phyloP scores from a whole-genome alignment of 2,797 vertebrate species.

The Lacerta bilineata region DNA sequence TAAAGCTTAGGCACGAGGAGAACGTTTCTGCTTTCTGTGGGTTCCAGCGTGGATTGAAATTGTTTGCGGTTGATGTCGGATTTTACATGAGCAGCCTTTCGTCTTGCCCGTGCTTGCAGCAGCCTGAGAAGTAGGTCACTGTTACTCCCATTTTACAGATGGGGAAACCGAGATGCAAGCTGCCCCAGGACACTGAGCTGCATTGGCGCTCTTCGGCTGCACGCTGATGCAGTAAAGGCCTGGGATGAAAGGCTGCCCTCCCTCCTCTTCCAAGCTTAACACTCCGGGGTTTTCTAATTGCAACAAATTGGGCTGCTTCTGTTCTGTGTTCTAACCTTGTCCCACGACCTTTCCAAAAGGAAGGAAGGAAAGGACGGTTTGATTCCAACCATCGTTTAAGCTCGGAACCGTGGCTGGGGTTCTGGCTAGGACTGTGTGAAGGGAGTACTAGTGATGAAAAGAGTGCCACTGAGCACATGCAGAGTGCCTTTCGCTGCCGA shows the following conservation, averaged over 20 bases:
- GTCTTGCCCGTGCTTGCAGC: background rate
- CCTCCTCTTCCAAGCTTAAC: too few relatives aligned
- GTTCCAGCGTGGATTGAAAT: background rate
- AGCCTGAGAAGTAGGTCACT: conserved; percentile 14
- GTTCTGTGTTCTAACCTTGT: too few relatives aligned
- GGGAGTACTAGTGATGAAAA: background rate
- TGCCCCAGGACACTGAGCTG: background rate
- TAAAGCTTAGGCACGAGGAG: background rate
- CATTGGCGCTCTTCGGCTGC: background rate
- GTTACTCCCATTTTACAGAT: conserved; percentile 19
- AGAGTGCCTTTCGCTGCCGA: background rate
- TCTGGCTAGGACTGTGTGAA: background rate
- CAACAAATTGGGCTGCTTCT: background rate
- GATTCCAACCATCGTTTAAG: background rate
- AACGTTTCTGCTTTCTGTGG: background rate
- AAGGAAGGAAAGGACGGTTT: background rate
- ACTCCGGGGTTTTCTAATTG: background rate
- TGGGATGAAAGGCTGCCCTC: background rate
- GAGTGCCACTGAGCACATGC: background rate
- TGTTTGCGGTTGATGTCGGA: background rate
- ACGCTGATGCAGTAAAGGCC: background rate
- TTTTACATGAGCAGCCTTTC: background rate
- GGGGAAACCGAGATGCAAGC: conserved; percentile 5
- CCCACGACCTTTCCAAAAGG: background rate
- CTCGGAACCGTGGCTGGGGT: background rate